These are phyloP conservation scores for Oryzias javanicus DNA, from an alignment of 2,113 vertebrate species.

Conservation along the genomic window DNA sequence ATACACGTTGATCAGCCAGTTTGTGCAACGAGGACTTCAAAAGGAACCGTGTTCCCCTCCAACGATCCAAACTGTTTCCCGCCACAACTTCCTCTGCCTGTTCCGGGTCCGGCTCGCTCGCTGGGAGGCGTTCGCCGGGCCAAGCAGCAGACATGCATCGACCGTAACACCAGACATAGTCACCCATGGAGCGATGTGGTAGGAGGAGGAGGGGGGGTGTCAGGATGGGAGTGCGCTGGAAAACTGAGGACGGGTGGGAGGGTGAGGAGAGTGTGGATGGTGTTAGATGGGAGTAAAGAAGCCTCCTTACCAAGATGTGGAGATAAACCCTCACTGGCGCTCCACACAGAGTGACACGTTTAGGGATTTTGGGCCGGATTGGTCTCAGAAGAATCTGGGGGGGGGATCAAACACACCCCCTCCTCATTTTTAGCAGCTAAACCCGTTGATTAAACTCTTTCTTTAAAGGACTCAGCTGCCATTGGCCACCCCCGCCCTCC, in stretches of 20 bases:
- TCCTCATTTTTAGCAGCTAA: constrained; percentile 42
- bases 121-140: constrained; percentile 57
- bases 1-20: background rate
- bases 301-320: constrained; percentile 81
- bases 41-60: constrained; percentile 1
- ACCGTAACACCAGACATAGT: constrained; percentile 76
- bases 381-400: constrained; percentile 36
- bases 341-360: constrained; percentile 66
- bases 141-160: constrained; percentile 79
- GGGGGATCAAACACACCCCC: constrained; percentile 52
- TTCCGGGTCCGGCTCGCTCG: constrained; percentile 22
- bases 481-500: constrained; percentile 48
- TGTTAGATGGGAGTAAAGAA: constrained; percentile 83
- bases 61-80: constrained; percentile 28
- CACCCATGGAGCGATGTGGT: constrained; percentile 81
- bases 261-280: constrained; percentile 78
- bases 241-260: constrained; percentile 63
- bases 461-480: constrained; percentile 44
- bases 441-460: constrained; percentile 13
- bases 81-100: constrained; percentile 38
- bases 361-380: constrained; percentile 53
- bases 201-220: constrained; percentile 66
- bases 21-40: constrained; percentile 21
- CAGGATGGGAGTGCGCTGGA: constrained; percentile 67
- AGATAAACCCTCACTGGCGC: constrained; percentile 76